These are phyloP conservation scores for Drymonia ruficornis DNA, from an alignment of 2,888 invertebrate genomes.

Conservation along the genomic window DNA sequence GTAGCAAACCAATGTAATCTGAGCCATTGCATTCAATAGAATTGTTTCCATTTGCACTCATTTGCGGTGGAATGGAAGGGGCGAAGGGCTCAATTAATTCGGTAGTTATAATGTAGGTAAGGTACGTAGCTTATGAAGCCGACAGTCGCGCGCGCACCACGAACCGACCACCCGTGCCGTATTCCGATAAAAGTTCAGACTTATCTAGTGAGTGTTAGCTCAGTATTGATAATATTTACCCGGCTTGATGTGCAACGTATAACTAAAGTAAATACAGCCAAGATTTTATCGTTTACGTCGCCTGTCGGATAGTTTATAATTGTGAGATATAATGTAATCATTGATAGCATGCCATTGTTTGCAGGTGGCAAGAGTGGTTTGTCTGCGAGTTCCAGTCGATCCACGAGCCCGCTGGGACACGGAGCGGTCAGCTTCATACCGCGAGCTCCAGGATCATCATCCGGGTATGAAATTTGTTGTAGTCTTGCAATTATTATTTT, in stretches of 20 bases:
- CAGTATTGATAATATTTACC: slow-evolving; percentile 54
- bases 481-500: not conserved
- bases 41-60: slow-evolving; percentile 32
- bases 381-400: slow-evolving; percentile 86
- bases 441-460: slow-evolving; percentile 84
- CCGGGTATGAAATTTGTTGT: slow-evolving; percentile 72
- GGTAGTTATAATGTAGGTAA: slow-evolving; percentile 49
- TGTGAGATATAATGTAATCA: slow-evolving; percentile 23
- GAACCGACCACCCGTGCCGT: slow-evolving; percentile 65
- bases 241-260: slow-evolving; percentile 51
- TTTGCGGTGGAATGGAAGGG: slow-evolving; percentile 39
- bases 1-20: slow-evolving; percentile 49
- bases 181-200: slow-evolving; percentile 53
- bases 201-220: slow-evolving; percentile 56
- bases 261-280: slow-evolving; percentile 30
- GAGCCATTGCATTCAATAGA: slow-evolving; percentile 55
- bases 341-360: slow-evolving; percentile 39
- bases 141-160: slow-evolving; percentile 61
- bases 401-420: slow-evolving; percentile 82
- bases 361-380: slow-evolving; percentile 76
- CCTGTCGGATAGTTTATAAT: slow-evolving; percentile 3
- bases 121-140: slow-evolving; percentile 38
- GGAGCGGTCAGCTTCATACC: slow-evolving; percentile 79
- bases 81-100: slow-evolving; percentile 48
- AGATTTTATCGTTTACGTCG: slow-evolving; percentile 14